A percentile compares a stretch with the other conserved stretches of the same genome.
Conservation (phyloP, 2,888 invertebrate genomes). For the Agrochola lota region DNA sequence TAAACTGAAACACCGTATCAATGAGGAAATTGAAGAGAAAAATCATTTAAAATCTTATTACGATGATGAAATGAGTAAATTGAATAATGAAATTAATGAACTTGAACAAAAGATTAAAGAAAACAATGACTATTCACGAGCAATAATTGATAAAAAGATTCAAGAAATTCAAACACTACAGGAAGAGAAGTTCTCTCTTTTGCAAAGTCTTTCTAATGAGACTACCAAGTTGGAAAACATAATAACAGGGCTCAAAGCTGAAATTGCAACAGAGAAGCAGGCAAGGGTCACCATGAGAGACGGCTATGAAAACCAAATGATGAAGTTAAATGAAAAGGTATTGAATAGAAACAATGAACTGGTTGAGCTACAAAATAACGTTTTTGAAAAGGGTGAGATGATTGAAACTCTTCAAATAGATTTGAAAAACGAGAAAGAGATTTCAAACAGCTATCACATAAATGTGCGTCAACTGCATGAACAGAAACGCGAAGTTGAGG, state of each 20-base stretch:
- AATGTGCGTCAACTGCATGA: constrained; percentile 70
- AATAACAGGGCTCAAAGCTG: constrained; percentile 75
- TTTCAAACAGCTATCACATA: constrained; percentile 73
- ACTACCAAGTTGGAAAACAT: constrained; percentile 78
- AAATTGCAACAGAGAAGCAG: constrained; percentile 79
- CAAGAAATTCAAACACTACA: constrained; percentile 82
- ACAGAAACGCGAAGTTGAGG: constrained; percentile 69
- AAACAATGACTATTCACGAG: constrained; percentile 74
- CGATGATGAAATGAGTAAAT: constrained; percentile 78
- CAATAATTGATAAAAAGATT: constrained; percentile 78
- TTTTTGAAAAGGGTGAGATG: constrained; percentile 80
- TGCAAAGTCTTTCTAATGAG: constrained; percentile 81
- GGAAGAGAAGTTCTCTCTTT: constrained; percentile 82
- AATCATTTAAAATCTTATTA: constrained; percentile 76
- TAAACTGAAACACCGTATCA: constrained; percentile 81
- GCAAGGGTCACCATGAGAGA: constrained; percentile 79
- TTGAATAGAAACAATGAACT: constrained; percentile 85
- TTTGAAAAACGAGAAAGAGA: constrained; percentile 77
- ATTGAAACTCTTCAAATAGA: constrained; percentile 79
- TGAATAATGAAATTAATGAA: constrained; percentile 83
- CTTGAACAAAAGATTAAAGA: constrained; percentile 81
- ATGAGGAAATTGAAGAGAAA: constrained; percentile 82
- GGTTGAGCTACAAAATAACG: constrained; percentile 83
- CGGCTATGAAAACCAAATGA: constrained; percentile 80
- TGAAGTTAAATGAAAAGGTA: constrained; percentile 85